phyloP scores from a whole-genome alignment of 2,888 invertebrate species.

The Drosophila infuscata region DNA sequence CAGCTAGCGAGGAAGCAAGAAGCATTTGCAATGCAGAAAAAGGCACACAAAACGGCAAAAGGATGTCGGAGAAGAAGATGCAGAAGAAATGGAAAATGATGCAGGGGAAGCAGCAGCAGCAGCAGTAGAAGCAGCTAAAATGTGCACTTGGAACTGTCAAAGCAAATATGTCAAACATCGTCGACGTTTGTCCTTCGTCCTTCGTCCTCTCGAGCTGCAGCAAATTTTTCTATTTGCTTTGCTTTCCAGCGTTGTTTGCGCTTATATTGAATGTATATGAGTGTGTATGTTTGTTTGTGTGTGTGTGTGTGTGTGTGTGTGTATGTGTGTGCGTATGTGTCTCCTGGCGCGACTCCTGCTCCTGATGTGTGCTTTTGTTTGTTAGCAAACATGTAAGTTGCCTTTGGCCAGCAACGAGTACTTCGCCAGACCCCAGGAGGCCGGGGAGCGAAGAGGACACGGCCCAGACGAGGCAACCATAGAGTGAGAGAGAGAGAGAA shows the following conservation, averaged over 20 bases:
- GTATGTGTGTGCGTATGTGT: constrained; percentile 42
- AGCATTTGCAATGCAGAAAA: constrained; percentile 67
- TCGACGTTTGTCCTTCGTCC: constrained; percentile 69
- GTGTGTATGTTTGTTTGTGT: constrained; percentile 21
- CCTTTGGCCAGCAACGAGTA: constrained; percentile 68
- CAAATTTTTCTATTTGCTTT: constrained; percentile 70
- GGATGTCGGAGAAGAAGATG: constrained; percentile 28
- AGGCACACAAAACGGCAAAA: constrained; percentile 60
- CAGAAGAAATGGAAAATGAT: constrained; percentile 9
- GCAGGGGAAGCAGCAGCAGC: constrained; percentile 9
- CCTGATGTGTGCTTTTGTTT: constrained; percentile 74
- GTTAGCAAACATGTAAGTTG: constrained; percentile 79
- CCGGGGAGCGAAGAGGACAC: constrained; percentile 7
- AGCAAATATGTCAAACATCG: constrained; percentile 81
- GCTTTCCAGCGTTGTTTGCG: constrained; percentile 77
- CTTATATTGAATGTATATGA: constrained; percentile 59
- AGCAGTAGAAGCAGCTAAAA: constrained; percentile 67
- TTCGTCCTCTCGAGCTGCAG: constrained; percentile 59
- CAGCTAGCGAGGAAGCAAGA: constrained; percentile 38
- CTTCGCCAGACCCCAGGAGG: constrained; percentile 16
- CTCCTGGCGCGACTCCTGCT: constrained; percentile 63
- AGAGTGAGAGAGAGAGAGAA: constrained; percentile 7
- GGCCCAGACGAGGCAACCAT: not conserved
- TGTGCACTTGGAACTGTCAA: constrained; percentile 81
- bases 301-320: constrained; percentile 21